These are phyloP conservation scores for Melikaiella ostensackeni DNA, from an alignment of 2,888 invertebrate genomes.

Conservation along the genomic window DNA sequence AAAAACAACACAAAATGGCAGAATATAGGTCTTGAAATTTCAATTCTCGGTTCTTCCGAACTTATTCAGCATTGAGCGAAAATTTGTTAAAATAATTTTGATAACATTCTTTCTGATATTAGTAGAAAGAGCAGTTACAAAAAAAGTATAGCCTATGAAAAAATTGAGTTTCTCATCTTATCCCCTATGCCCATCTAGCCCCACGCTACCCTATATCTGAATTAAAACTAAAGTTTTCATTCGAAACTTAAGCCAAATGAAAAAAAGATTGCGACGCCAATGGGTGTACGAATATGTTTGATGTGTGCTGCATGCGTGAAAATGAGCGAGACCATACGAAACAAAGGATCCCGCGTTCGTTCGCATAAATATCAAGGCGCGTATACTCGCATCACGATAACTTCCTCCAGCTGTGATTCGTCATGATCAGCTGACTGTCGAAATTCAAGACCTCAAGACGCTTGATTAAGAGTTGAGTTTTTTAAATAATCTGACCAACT, in stretches of 20 bases:
- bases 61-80: no score
- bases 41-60: no score
- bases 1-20: no score
- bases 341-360: constrained; percentile 31
- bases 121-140: no score
- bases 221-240: no score
- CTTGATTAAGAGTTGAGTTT: constrained; percentile 5
- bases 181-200: no score
- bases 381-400: constrained; percentile 60
- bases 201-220: no score
- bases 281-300: constrained; percentile 10
- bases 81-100: no score
- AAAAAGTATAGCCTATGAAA: no score
- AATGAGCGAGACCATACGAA: constrained; percentile 41
- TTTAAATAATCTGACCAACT: constrained; percentile 21
- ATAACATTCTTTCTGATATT: no score
- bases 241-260: background rate
- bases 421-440: constrained; percentile 59
- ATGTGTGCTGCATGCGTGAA: constrained; percentile 31
- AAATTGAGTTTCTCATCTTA: no score
- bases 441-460: constrained; percentile 56
- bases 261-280: constrained; percentile 8
- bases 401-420: constrained; percentile 54
- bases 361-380: constrained; percentile 34
- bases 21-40: no score